These are phyloP conservation scores for Sebastolobus altivelis DNA, from an alignment of 2,797 vertebrate genomes.

Conservation along the genomic window DNA sequence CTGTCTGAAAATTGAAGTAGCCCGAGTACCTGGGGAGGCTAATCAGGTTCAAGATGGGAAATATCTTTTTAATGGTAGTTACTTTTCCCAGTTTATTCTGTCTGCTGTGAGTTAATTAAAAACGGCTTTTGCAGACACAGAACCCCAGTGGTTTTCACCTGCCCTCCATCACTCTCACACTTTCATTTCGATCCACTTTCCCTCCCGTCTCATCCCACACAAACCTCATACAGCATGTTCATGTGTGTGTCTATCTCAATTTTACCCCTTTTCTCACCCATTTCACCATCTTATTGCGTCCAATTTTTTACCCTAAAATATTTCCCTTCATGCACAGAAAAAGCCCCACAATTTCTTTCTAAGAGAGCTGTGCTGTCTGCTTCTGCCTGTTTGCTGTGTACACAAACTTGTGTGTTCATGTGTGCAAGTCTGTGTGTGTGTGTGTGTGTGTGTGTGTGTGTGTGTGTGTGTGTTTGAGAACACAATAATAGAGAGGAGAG, in stretches of 20 bases:
- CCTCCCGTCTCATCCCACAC: constrained; percentile 41
- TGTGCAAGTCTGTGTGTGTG: constrained; percentile 30
- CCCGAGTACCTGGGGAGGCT: constrained; percentile 48
- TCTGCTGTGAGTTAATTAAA: constrained; percentile 72
- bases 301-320: constrained; percentile 8
- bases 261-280: background rate
- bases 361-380: constrained; percentile 14
- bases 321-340: constrained; percentile 23
- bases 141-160: constrained; percentile 62
- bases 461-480: constrained; percentile 37
- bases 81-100: constrained; percentile 54
- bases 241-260: constrained; percentile 5
- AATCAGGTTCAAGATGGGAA: constrained; percentile 64
- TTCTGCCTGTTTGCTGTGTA: constrained; percentile 27
- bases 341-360: background rate
- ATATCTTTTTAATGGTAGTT: constrained; percentile 64
- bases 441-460: constrained; percentile 14
- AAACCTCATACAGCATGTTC: constrained; percentile 4
- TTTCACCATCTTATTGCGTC: constrained; percentile 1
- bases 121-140: constrained; percentile 56
- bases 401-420: constrained; percentile 17
- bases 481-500: constrained; percentile 53
- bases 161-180: constrained; percentile 39
- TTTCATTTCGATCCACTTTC: constrained; percentile 49
- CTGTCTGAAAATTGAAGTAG: constrained; percentile 41